Evolutionary conservation across 2,113 vertebrate genomes (phyloP).

Genomic region (Alosa alosa): DNA sequence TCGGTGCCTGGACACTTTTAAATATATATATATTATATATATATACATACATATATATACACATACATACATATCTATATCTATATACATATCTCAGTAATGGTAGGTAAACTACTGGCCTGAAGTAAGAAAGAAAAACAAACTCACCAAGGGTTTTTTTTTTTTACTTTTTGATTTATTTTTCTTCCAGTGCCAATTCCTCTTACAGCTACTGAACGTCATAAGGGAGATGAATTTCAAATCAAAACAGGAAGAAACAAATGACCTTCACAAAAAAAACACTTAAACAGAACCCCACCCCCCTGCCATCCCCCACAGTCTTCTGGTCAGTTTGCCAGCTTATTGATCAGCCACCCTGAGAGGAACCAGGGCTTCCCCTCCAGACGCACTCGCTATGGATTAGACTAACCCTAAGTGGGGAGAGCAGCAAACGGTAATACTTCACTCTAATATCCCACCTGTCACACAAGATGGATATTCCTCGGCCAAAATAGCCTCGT

Average conservation of each 20-base stretch:
- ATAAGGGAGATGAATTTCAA: background rate
- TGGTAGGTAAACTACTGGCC: background rate
- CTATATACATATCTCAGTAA: no score
- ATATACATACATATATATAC: no score
- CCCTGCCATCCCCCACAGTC: background rate
- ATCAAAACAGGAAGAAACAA: background rate
- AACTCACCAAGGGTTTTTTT: background rate
- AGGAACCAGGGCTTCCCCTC: background rate
- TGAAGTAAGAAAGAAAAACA: background rate
- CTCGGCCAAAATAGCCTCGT: background rate
- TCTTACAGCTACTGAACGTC: background rate
- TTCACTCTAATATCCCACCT: background rate
- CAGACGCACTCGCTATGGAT: background rate
- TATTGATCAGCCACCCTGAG: background rate
- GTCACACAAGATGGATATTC: background rate
- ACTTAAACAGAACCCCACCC: background rate
- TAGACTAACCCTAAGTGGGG: background rate
- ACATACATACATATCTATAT: no score
- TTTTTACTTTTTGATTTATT: background rate
- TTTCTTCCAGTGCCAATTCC: background rate
- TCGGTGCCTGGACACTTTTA: background rate
- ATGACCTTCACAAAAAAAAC: background rate
- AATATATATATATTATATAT: no score
- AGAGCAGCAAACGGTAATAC: background rate
- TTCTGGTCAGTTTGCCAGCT: background rate